A percentile compares a stretch with the other conserved stretches of the same genome.
phyloP scores from a whole-genome alignment of 2,113 vertebrate genomes.

The Varanus komodoensis region DNA sequence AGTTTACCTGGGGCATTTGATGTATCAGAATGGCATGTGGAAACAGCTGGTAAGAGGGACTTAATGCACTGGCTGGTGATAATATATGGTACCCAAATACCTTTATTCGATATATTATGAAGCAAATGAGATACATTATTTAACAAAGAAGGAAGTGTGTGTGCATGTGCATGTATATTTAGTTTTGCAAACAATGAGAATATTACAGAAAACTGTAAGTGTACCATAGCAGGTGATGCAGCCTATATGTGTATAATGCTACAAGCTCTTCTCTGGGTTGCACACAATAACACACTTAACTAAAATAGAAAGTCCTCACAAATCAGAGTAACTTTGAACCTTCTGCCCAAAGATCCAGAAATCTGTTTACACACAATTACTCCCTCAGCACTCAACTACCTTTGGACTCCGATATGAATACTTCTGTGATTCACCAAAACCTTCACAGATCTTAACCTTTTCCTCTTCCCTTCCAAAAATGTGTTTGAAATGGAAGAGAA shows the following conservation, averaged over 20 bases:
- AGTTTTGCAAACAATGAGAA: neutral
- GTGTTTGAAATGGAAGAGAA: neutral
- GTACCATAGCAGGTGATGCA: neutral
- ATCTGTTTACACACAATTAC: neutral
- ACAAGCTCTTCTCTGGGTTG: neutral
- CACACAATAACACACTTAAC: neutral
- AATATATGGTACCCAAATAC: neutral
- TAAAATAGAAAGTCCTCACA: neutral
- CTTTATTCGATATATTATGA: neutral
- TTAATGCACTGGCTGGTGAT: neutral
- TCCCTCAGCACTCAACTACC: neutral
- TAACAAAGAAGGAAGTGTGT: neutral
- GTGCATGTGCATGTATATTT: neutral
- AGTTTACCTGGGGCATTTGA: conserved; percentile 47
- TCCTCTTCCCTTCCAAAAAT: neutral
- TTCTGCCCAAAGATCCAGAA: neutral
- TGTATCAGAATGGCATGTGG: conserved; percentile 44
- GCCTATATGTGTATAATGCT: neutral
- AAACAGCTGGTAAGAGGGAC: conserved; percentile 24
- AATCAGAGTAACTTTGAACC: neutral
- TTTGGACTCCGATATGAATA: neutral
- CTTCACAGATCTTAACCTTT: neutral
- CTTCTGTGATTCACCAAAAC: neutral
- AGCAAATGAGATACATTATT: neutral
- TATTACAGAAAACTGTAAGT: neutral